These are phyloP conservation scores for Zonitis immaculata DNA, from an alignment of 2,888 invertebrate genomes.

Conservation along the genomic window DNA sequence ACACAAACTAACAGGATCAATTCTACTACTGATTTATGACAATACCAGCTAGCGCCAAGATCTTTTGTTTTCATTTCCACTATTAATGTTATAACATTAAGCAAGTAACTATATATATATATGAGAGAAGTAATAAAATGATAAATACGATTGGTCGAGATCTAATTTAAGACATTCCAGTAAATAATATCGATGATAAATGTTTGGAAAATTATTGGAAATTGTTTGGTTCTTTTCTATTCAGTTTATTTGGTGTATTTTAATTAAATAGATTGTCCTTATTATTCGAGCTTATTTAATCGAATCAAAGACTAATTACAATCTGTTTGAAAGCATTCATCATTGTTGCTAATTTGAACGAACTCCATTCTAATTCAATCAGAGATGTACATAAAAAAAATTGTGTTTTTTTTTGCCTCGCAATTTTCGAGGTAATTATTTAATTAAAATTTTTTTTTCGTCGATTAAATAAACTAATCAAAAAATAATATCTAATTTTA, in stretches of 20 bases:
- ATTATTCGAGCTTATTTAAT: background rate
- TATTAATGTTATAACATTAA: conserved; percentile 21
- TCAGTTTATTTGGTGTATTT: background rate
- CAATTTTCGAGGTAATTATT: no score
- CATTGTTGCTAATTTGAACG: background rate
- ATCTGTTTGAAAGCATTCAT: background rate
- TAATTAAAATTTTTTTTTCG: no score
- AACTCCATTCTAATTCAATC: background rate
- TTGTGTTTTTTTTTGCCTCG: no score
- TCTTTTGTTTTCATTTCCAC: conserved; percentile 26
- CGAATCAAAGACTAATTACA: background rate
- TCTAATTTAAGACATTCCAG: background rate
- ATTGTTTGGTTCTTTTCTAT: background rate
- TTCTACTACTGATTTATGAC: conserved; percentile 37
- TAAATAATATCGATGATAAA: conserved; percentile 4
- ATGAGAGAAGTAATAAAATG: conserved; percentile 9
- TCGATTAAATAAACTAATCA: no score
- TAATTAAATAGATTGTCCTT: background rate
- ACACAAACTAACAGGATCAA: conserved; percentile 39
- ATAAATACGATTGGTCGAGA: background rate
- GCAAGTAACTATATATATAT: no score
- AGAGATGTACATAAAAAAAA: no score
- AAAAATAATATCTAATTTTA: no score
- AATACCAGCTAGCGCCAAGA: conserved; percentile 17
- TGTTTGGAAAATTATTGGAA: no score